A percentile compares a stretch with the other conserved stretches of the same genome.
Evolutionary conservation across 2,113 vertebrate species (phyloP).

Genomic region (Callipepla californica): DNA sequence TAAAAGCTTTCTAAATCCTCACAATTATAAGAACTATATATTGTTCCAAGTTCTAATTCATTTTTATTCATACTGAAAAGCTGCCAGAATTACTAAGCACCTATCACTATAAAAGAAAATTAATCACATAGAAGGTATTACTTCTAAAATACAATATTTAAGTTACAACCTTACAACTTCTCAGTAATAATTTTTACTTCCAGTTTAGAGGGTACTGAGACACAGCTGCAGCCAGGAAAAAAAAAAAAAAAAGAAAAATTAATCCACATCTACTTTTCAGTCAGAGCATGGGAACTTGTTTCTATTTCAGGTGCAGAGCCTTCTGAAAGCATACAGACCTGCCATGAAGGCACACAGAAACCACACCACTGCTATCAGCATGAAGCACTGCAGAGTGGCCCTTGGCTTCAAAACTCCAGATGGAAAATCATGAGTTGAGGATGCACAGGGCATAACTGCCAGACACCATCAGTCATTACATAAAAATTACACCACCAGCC

Average conservation of each 20-base stretch:
- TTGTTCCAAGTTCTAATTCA: not conserved
- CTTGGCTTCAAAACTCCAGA: not conserved
- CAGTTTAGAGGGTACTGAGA: not conserved
- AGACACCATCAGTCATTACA: accelerated
- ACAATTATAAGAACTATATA: not conserved
- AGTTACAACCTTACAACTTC: not conserved
- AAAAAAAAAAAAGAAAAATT: not conserved
- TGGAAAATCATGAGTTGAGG: not conserved
- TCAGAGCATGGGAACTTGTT: not conserved
- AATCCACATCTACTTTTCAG: not conserved
- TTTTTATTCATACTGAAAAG: not conserved
- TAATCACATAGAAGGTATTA: not conserved
- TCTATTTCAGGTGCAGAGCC: not conserved
- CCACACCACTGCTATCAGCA: accelerated
- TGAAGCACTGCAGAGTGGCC: not conserved
- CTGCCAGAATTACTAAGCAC: not conserved
- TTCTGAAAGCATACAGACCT: accelerated
- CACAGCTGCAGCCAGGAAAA: not conserved
- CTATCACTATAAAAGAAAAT: not conserved
- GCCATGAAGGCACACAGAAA: accelerated
- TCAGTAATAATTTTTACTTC: not conserved
- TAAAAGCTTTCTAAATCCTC: not conserved
- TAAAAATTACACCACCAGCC: not conserved
- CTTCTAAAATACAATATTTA: not conserved
- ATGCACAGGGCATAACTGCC: not conserved